Base-by-base conservation (phyloP, 1,140 invertebrate species). In the Trialeurodes vaporariorum region DNA sequence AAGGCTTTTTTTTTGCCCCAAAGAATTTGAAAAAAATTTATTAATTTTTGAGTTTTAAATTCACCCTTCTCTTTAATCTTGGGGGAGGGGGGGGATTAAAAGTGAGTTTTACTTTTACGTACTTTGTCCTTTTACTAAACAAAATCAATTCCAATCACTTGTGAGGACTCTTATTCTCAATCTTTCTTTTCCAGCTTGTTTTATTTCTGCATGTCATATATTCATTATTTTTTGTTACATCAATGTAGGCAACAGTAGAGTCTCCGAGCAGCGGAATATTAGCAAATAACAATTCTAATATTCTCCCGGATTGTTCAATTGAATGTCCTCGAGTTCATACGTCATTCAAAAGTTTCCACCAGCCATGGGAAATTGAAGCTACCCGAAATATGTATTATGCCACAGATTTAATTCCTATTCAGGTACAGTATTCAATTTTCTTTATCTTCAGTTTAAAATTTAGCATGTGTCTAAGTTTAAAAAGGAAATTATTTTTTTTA, bases 381-480 rank as follows among this genome's bases (percentile, higher is more conserved):
- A 79, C 77, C 59, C 74, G 77, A 71, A 78, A 79, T 70, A 75
- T 81, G 61, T 75, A 69, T 70, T 73, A 67, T 71, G 74, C 74
- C 78, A 85, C 84, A 73, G 85, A 87, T 75, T 81, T 87, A 78
- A 84, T 87, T 76, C 83, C 86, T 71, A 85, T 87, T 75, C 83
- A 88, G 84, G 83, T 88, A 85, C 5, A 9, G 34, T 49, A 17
- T 17, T n/a, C n/a, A n/a, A n/a, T n/a, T n/a, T n/a, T n/a, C n/a
- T n/a, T n/a, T n/a, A n/a, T 60, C 24, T 34, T 63, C 61, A 27
- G 59, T 58, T 34, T 69, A 27, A 64, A 64, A 64, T 59, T 64
- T 64, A 64, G 40, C 58, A 63, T 68, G 65, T 71, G 61, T 59
- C 24, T 66, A 64, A 25, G 63, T 68, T 58, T 64, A n/a, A 68